Evolutionary conservation across 2,113 vertebrate genomes (phyloP), one percentile per base, ranked within the genome.

Genomic region (Serinus canaria): DNA sequence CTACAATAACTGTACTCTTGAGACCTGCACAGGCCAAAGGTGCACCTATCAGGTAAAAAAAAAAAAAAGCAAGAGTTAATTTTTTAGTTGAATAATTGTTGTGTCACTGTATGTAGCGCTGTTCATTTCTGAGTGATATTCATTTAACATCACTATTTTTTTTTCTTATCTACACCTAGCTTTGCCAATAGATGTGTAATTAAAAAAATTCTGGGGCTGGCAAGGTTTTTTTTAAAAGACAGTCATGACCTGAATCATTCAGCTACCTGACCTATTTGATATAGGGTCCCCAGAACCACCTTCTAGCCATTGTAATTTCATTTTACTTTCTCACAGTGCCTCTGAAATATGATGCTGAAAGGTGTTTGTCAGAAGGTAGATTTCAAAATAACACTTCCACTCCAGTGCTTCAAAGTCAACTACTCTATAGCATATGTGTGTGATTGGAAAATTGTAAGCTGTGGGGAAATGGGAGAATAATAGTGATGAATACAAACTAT

Each of bases 21-120:
- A 99, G 99, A 98, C 99, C 99, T 6, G 99, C 99, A 11, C 99
- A 99, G 93, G 99, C 99, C 72, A 99, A 99, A 97, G 99, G 99
- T 91, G 99, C 99, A 84, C 99, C 99, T 30, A 99, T 99, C 98
- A 99, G 99, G 99, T 99, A 98, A 97, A 96, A 73, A 21, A 39
- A 39, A 3, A 16, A 53, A 5, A 13, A 31, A 21, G 15, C 33
- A 23, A n/a, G 55, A n/a, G 13, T 33, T 33, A 33, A 21, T 67
- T 39, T 78, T 83, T 23, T 28, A 15, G 4, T 59, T 78, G 37
- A 56, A 69, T 90, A 30, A 78, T 59, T 64, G 11, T 62, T 87
- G 13, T 55, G 59, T 84, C 31, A 3, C 9, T 39, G 11, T 47
- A 74, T 53, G 43, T 30, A 70, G 30, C 86, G 11, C 37, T 47